Evolutionary conservation across 2,888 invertebrate species (phyloP), one percentile per base, ranked within the genome.

Genomic region (Callinectes sapidus): DNA sequence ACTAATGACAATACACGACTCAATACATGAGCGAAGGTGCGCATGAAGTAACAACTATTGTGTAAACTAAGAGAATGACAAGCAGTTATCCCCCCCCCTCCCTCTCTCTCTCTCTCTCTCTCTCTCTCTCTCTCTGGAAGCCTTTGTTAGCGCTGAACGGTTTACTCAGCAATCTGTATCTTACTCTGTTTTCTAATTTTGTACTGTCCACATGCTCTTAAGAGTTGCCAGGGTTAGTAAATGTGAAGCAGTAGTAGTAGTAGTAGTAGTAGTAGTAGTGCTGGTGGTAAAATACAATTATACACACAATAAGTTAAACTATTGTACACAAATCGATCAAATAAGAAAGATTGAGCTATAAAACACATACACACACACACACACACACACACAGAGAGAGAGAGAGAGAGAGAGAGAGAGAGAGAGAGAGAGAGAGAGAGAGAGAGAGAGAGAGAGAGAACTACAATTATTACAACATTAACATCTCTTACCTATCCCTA

Each of bases 401-500:
- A 61, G 61, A 23, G 23, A 61, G 61, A 23, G 23, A 61, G 61
- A 23, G 23, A 61, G 61, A 23, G 18, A 61, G 23, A 61, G 61
- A 61, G 61, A 23, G 61, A 61, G 23, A 61, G 23, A 61, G 23
- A 61, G 48, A 48, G 48, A 48, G 48, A 48, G 48, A 48, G 48
- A 48, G 48, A 48, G 48, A 48, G 48, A 48, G 48, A 48, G 48
- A 10, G 5, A 48, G 5, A 8, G 8, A 48, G 10, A 8, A 10
- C 3, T 48, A 48, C 48, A 42, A 42, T 42, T 6, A 42, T 6
- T 42, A 10, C 48, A 8, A 48, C 3, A 10, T 48, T 42, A 42
- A 42, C n/a, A n/a, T n/a, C 8, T 3, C 88, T 86, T 89, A 94
- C 94, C 97, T 96, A 95, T 97, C 97, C 94, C 97, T 97, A 0